Evolutionary conservation across 1,140 invertebrate genomes (phyloP).

Genomic region (Cydia amplana): DNA sequence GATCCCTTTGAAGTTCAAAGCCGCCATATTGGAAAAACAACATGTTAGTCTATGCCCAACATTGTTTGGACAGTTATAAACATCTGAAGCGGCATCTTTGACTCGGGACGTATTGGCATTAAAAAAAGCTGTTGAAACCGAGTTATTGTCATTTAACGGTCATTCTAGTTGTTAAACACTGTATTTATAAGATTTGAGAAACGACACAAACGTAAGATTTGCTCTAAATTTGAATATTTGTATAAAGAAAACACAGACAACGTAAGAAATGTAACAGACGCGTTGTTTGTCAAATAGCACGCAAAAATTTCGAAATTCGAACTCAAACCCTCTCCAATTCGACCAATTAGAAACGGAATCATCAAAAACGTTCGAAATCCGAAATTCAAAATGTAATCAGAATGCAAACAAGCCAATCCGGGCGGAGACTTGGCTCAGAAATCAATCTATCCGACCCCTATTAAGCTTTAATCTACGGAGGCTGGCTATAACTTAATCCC

Average conservation of each 20-base stretch:
- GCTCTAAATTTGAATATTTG: background rate
- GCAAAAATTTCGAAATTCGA: background rate
- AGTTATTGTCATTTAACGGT: constrained; percentile 29
- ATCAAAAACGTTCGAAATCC: constrained; percentile 32
- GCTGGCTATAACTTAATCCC: constrained; percentile 77
- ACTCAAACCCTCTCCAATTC: background rate
- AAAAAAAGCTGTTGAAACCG: constrained; percentile 29
- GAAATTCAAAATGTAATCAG: constrained; percentile 38
- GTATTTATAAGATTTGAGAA: background rate
- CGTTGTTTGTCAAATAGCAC: background rate
- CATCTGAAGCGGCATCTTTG: constrained; percentile 17
- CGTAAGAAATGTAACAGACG: background rate
- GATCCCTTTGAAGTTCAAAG: constrained; percentile 25
- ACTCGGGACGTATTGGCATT: constrained; percentile 21
- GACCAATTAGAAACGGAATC: constrained; percentile 2
- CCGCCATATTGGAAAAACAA: constrained; percentile 30
- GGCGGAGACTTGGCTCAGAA: constrained; percentile 61
- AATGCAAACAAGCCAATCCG: constrained; percentile 36
- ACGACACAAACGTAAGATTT: background rate
- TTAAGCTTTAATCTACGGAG: constrained; percentile 75
- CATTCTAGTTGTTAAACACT: background rate
- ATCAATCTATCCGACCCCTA: constrained; percentile 72
- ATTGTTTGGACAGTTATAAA: constrained; percentile 30
- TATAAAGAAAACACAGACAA: background rate
- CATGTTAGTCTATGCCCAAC: constrained; percentile 25